Evolutionary conservation across 2,888 invertebrate genomes (phyloP), one percentile per base, ranked within the genome.

Genomic region (Volucella inanis): DNA sequence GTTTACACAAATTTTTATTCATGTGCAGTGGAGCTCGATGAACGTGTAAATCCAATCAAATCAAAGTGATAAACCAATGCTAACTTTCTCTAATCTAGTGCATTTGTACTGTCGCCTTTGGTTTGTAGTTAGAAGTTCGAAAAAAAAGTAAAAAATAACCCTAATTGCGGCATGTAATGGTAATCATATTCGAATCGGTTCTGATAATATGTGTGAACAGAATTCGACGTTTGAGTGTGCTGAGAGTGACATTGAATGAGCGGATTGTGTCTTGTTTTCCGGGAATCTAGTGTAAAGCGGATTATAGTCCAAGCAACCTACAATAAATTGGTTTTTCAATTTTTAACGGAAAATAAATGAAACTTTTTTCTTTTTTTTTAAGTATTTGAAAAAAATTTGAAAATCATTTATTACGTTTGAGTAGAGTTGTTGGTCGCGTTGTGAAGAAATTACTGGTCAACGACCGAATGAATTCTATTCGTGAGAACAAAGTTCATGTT

Each of bases 281-380:
- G 49, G 67, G 67, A 76, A 67, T 67, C 65, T 38, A 22, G 43
- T 18, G 50, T 52, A 55, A 78, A 78, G 39, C 70, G 62, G 78
- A 71, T 78, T 64, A 71, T 43, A 70, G 18, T 62, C 47, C 47
- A 68, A 31, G n/a, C 39, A 47, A 45, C 49, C 49, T 75, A 41
- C 8, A 47, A 57, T 38, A 47, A 57, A 55, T 3, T 2, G n/a
- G 15, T 52, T 61, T 47, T 41, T 11, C 61, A 54, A 31, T 41
- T 61, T 61, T 62, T 38, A 12, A 38, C 47, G 62, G 41, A 39
- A 68, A 68, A 61, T 61, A 22, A 39, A 45, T 59, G 52, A 54
- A 45, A 54, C 43, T 14, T 10, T 22, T 22, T 22, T 22, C 3
- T 22, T 22, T 22, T 22, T 18, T 2, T 18, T 18, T 18, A 2